Percentiles rank a stretch among this genome's conserved stretches.
Evolutionary conservation across 2,888 invertebrate genomes (phyloP).

Genomic region (Heliconius sara): DNA sequence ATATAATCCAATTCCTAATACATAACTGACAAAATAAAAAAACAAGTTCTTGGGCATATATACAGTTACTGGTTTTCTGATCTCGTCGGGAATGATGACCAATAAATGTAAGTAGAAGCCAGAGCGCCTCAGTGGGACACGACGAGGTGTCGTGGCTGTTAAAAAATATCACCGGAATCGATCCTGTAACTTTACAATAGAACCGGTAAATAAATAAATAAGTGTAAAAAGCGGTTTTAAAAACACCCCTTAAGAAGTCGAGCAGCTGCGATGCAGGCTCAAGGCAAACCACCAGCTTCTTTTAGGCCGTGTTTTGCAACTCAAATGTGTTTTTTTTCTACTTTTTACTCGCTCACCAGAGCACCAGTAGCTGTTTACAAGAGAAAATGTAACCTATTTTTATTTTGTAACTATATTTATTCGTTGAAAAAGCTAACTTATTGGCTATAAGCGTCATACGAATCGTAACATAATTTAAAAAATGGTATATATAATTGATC

Average conservation of each 20-base stretch:
- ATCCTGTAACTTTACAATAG: slow-evolving; percentile 64
- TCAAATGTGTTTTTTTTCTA: slow-evolving; percentile 63
- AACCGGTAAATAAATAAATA: slow-evolving; percentile 72
- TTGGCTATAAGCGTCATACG: slow-evolving; percentile 39
- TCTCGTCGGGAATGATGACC: neutral
- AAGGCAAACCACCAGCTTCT: slow-evolving; percentile 76
- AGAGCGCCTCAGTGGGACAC: slow-evolving; percentile 32
- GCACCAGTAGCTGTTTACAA: slow-evolving; percentile 47
- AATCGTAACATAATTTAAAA: slow-evolving; percentile 32
- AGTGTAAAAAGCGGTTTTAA: slow-evolving; percentile 69
- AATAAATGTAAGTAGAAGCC: slow-evolving; percentile 16
- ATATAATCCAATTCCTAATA: neutral
- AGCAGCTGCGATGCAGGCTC: slow-evolving; percentile 71
- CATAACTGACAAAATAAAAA: neutral
- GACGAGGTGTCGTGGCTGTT: slow-evolving; percentile 41
- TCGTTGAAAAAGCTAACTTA: slow-evolving; percentile 44
- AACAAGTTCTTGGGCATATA: neutral
- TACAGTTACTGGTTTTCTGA: neutral
- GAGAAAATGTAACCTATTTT: slow-evolving; percentile 39
- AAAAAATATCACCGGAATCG: slow-evolving; percentile 47
- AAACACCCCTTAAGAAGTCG: slow-evolving; percentile 66
- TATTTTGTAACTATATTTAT: slow-evolving; percentile 39
- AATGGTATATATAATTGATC: slow-evolving; percentile 37
- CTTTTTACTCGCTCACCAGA: slow-evolving; percentile 45
- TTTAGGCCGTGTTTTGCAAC: slow-evolving; percentile 59